Evolutionary conservation across 1,140 invertebrate genomes (phyloP).

Genomic region (Diabrotica virgifera): DNA sequence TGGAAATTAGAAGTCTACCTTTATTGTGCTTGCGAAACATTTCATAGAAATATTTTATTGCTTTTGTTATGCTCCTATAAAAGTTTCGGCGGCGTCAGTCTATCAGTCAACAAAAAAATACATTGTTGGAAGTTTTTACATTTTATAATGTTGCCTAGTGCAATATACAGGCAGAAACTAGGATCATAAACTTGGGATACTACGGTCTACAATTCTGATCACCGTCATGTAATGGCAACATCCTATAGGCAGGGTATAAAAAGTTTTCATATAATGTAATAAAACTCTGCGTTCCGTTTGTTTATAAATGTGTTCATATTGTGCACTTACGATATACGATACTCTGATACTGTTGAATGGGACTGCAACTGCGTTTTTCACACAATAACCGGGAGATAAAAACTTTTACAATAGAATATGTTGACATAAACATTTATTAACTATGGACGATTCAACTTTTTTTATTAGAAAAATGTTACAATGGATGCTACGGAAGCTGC

Average conservation of each 20-base stretch:
- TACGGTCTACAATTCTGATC: constrained; percentile 42
- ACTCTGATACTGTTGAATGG: background rate
- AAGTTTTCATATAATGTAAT: constrained; percentile 45
- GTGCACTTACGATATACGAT: background rate
- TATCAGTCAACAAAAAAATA: constrained; percentile 39
- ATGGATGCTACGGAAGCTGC: no score
- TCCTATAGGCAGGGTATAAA: constrained; percentile 43
- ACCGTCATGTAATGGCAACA: constrained; percentile 40
- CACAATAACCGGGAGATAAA: no score
- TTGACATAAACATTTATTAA: no score
- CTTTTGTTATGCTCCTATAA: constrained; percentile 30
- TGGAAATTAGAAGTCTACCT: constrained; percentile 37
- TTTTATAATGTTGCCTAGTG: constrained; percentile 42
- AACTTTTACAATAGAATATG: no score
- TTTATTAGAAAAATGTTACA: no score
- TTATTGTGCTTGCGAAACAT: constrained; percentile 33
- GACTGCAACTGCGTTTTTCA: no score
- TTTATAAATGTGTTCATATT: constrained; percentile 40
- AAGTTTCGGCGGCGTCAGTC: constrained; percentile 31
- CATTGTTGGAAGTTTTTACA: constrained; percentile 45
- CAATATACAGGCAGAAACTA: constrained; percentile 42
- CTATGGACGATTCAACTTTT: no score
- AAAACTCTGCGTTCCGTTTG: constrained; percentile 38
- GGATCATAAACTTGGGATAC: constrained; percentile 36
- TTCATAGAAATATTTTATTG: constrained; percentile 30